A percentile compares a stretch with the other conserved stretches of the same genome.
phyloP scores from a whole-genome alignment of 2,888 invertebrate genomes.

The Athrips mouffetella region DNA sequence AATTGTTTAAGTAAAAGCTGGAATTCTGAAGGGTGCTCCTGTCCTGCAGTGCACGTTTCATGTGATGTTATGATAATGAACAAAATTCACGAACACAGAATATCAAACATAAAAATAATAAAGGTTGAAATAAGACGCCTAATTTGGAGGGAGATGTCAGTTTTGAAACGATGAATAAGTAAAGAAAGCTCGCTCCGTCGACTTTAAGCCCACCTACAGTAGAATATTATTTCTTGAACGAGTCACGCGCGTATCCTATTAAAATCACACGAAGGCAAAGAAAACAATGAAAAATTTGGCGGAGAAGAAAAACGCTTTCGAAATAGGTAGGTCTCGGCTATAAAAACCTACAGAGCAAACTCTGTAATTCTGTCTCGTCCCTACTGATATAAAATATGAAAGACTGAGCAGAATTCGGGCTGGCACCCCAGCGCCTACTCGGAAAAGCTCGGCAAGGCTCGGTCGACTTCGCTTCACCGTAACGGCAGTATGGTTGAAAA shows the following conservation, averaged over 20 bases:
- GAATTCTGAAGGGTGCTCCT: no score
- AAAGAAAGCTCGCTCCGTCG: no score
- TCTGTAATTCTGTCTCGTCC: slow-evolving; percentile 70
- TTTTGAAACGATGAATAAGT: no score
- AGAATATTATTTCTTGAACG: slow-evolving; percentile 38
- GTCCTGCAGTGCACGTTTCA: no score
- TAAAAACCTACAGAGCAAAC: slow-evolving; percentile 74
- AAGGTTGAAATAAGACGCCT: no score
- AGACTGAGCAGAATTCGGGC: slow-evolving; percentile 69
- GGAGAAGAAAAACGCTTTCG: slow-evolving; percentile 57
- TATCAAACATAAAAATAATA: no score
- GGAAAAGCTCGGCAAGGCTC: slow-evolving; percentile 43
- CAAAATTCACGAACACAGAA: no score
- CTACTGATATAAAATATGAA: slow-evolving; percentile 76
- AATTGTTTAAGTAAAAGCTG: no score
- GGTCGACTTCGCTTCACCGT: slow-evolving; percentile 51
- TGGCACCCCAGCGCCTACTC: slow-evolving; percentile 42
- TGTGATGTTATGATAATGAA: no score
- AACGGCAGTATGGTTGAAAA: slow-evolving; percentile 64
- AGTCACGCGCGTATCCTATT: slow-evolving; percentile 48
- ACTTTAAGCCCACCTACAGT: no score
- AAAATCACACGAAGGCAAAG: slow-evolving; percentile 62
- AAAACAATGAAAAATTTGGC: slow-evolving; percentile 65
- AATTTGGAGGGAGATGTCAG: no score
- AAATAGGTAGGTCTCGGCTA: slow-evolving; percentile 59